Conservation (phyloP, 2,113 vertebrate genomes). For the Panthera tigris region DNA sequence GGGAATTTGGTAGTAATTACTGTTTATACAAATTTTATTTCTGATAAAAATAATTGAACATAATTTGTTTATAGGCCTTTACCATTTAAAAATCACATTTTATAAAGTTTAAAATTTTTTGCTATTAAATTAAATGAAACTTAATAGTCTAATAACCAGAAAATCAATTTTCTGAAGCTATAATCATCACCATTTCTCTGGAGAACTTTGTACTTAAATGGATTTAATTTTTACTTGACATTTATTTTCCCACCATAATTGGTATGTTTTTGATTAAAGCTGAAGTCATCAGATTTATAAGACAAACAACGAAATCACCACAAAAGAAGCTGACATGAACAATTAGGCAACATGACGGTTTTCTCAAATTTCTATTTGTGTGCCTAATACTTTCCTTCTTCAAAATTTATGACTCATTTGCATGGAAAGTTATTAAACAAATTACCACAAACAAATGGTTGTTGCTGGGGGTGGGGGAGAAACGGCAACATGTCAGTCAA, state of each 20-base stretch:
- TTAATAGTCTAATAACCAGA: neutral
- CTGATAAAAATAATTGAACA: neutral
- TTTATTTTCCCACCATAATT: conserved; percentile 29
- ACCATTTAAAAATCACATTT: neutral
- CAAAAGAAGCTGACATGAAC: neutral
- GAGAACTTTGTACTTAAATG: neutral
- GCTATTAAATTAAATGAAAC: conserved; percentile 11
- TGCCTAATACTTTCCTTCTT: neutral
- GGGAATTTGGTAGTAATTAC: neutral
- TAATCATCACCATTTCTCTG: neutral
- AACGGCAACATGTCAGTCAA: neutral
- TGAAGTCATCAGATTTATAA: neutral
- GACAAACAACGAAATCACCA: neutral
- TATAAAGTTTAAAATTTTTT: neutral
- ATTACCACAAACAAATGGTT: neutral
- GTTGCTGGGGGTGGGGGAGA: neutral
- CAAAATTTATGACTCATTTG: neutral
- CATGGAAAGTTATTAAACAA: neutral
- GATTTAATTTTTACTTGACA: conserved; percentile 31
- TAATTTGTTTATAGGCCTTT: neutral
- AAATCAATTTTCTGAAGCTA: neutral
- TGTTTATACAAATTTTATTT: neutral
- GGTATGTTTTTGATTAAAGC: neutral
- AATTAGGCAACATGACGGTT: neutral
- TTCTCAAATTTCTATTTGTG: neutral